phyloP scores from a whole-genome alignment of 2,888 invertebrate species.

The Caenorhabditis sp. region DNA sequence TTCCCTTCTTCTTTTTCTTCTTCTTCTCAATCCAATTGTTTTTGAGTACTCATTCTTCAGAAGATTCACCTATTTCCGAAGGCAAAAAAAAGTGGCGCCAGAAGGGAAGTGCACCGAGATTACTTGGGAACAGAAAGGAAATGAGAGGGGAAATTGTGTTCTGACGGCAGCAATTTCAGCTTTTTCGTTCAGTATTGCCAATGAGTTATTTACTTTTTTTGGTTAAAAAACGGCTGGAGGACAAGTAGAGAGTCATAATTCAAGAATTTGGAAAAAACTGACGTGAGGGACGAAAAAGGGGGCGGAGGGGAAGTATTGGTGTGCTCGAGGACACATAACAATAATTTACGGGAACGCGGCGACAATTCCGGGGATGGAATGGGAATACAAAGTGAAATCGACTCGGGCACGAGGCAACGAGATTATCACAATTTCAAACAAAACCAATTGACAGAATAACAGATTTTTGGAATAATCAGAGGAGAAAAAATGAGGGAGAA shows the following conservation, averaged over 20 bases:
- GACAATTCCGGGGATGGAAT: slow-evolving; percentile 3
- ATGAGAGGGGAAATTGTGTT: slow-evolving; percentile 38
- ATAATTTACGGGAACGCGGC: slow-evolving; percentile 2
- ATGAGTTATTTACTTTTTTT: neutral
- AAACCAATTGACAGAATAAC: neutral
- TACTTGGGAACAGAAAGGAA: slow-evolving; percentile 10
- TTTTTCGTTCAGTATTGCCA: neutral
- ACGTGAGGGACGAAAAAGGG: no score
- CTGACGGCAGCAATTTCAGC: slow-evolving; percentile 4
- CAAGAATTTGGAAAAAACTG: neutral
- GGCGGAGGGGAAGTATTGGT: no score
- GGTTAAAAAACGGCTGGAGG: neutral
- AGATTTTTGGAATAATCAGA: neutral
- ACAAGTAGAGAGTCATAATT: neutral
- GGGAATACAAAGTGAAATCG: slow-evolving; percentile 4
- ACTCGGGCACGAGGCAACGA: neutral
- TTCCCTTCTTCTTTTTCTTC: no score
- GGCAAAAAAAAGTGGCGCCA: neutral
- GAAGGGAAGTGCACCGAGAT: slow-evolving; percentile 21
- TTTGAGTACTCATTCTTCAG: no score
- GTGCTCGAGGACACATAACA: neutral
- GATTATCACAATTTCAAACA: slow-evolving; percentile 24
- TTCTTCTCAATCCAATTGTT: neutral
- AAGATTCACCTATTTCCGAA: neutral
- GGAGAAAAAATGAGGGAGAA: neutral